These are phyloP conservation scores for Eulemur rubriventer DNA, from an alignment of 2,797 vertebrate genomes.

Conservation along the genomic window DNA sequence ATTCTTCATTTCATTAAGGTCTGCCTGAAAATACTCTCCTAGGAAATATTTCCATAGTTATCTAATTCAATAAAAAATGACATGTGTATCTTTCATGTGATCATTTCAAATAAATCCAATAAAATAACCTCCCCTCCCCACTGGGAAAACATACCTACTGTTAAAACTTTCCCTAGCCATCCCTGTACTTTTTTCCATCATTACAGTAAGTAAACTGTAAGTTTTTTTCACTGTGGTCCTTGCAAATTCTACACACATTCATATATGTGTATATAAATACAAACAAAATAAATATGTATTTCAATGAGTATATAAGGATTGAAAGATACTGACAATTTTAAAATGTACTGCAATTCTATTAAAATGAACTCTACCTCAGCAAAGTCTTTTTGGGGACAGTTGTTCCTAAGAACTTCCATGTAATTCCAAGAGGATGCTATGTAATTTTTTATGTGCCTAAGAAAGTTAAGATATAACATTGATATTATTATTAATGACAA, in stretches of 20 bases:
- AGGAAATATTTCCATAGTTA: conserved; percentile 23
- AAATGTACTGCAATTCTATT: conserved; percentile 44
- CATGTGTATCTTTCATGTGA: neutral
- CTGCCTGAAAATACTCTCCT: neutral
- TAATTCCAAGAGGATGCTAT: conserved; percentile 36
- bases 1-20: conserved; percentile 8
- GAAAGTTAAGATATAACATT: neutral
- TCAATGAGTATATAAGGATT: conserved; percentile 5
- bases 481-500: neutral
- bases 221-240: neutral
- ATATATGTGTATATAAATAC: neutral
- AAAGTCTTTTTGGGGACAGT: conserved; percentile 27
- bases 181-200: neutral
- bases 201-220: neutral
- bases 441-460: conserved; percentile 1
- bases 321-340: conserved; percentile 40
- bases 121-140: neutral
- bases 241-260: neutral
- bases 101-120: conserved; percentile 28
- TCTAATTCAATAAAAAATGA: conserved; percentile 40
- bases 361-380: conserved; percentile 54
- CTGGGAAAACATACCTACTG: neutral
- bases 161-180: neutral
- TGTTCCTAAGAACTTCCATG: conserved; percentile 20
- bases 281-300: conserved; percentile 22